A percentile compares a stretch with the other conserved stretches of the same genome.
phyloP scores from a whole-genome alignment of 2,888 invertebrate species.

The Chrysolina americana region DNA sequence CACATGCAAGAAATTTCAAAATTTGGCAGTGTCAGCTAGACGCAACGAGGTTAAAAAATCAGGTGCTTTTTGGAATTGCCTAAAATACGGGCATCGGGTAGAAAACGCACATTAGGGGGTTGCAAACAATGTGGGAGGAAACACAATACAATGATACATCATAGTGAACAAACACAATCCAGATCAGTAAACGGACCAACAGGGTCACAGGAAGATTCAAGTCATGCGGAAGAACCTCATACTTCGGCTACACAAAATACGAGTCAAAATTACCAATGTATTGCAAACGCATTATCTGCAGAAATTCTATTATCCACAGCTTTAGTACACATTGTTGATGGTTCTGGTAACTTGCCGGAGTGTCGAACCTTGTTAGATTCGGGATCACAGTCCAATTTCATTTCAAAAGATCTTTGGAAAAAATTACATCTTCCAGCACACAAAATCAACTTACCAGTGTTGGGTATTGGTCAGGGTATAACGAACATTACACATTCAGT shows the following conservation, averaged over 20 bases:
- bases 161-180: too few species aligned
- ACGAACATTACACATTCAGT: too few species aligned
- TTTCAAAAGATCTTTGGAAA: conserved; percentile 2
- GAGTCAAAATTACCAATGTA: conserved; percentile 1
- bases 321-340: too few species aligned
- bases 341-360: background rate
- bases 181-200: too few species aligned
- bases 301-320: too few species aligned
- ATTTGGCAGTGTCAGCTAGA: conserved; percentile 2
- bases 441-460: conserved; percentile 1
- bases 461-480: too few species aligned
- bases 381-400: conserved; percentile 32
- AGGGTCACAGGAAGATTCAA: conserved; percentile 1
- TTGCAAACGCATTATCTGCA: background rate
- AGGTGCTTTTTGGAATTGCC: conserved; percentile 5
- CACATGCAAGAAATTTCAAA: conserved; percentile 20
- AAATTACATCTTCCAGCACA: background rate
- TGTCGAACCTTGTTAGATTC: conserved; percentile 34
- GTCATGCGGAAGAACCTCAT: too few species aligned
- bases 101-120: too few species aligned
- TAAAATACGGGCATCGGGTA: too few species aligned
- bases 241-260: background rate
- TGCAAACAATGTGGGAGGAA: too few species aligned
- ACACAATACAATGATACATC: too few species aligned
- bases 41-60: background rate